phyloP scores from a whole-genome alignment of 2,888 invertebrate species.

The Dryocosmus kuriphilus region DNA sequence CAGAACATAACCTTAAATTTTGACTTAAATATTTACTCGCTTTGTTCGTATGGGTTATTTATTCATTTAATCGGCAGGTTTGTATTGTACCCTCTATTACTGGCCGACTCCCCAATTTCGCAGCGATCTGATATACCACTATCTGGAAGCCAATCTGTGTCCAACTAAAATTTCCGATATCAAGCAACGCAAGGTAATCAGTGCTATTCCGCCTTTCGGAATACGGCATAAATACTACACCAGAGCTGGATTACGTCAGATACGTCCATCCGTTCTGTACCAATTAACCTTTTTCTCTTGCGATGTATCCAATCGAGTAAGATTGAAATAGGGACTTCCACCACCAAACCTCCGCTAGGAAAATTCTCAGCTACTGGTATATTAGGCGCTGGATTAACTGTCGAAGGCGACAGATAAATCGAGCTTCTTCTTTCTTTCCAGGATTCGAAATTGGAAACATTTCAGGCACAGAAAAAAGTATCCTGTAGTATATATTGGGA shows the following conservation, averaged over 20 bases:
- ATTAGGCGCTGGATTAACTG: conserved; percentile 71
- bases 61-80: too few species aligned
- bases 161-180: conserved; percentile 1
- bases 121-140: background rate
- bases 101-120: background rate
- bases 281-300: conserved; percentile 67
- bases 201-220: background rate
- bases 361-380: conserved; percentile 61
- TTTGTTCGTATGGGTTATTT: too few species aligned
- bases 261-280: conserved; percentile 65
- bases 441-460: conserved; percentile 42
- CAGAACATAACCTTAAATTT: too few species aligned
- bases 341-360: conserved; percentile 54
- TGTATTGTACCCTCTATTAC: too few species aligned
- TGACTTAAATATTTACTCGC: too few species aligned
- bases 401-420: conserved; percentile 66
- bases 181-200: background rate
- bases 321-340: conserved; percentile 67
- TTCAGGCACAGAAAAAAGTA: conserved; percentile 36
- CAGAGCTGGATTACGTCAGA: conserved; percentile 64
- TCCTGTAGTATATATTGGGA: too few species aligned
- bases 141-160: background rate
- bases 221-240: background rate
- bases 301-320: conserved; percentile 66
- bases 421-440: conserved; percentile 58